Evolutionary conservation across 1,140 invertebrate genomes (phyloP), one percentile per base, ranked within the genome.

Genomic region (Anastatus disparis): DNA sequence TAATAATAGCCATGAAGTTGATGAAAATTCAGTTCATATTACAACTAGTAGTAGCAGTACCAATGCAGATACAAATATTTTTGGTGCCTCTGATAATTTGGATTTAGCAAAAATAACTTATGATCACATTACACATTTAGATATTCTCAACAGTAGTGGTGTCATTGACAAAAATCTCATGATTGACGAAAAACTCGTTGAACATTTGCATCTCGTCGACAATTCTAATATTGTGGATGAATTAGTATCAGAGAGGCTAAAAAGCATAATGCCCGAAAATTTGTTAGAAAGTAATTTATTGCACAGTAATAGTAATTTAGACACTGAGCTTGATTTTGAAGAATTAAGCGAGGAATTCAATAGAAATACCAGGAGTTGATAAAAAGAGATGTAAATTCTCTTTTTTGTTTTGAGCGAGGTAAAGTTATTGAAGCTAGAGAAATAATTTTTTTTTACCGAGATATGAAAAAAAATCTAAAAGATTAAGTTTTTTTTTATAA

Each of bases 181-280:
- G 67, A 84, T 85, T 12, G 82, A 85, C 52, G 82, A 84, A 24
- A 85, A 85, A 68, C 75, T 85, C 27, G 82, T 81, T 1, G 83
- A 85, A 29, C 82, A 84, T 3, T 62, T 84, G 26, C 79, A 84
- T 67, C 66, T 84, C 7, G 81, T 81, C 1, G 82, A 84, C 52
- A 83, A 83, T 65, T 75, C 82, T 1, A 69, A 69, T 61, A 78
- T 84, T 35, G 82, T 84, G 3, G 82, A 84, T 65, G 81, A 84
- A 52, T 31, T 85, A 17, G 83, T 84, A 6, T 82, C 79, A 0
- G 82, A 85, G 64, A 77, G 82, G 72, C 61, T 85, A 6, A 85
- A 84, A 44, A 84, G 79, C 46, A 84, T 85, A 1, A 83, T 84
- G 72, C 80, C 81, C 0, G 82, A 84, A 65, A 82, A 80, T 78